Conservation (phyloP, 1,140 invertebrate genomes). For the Trissolcus basalis region DNA sequence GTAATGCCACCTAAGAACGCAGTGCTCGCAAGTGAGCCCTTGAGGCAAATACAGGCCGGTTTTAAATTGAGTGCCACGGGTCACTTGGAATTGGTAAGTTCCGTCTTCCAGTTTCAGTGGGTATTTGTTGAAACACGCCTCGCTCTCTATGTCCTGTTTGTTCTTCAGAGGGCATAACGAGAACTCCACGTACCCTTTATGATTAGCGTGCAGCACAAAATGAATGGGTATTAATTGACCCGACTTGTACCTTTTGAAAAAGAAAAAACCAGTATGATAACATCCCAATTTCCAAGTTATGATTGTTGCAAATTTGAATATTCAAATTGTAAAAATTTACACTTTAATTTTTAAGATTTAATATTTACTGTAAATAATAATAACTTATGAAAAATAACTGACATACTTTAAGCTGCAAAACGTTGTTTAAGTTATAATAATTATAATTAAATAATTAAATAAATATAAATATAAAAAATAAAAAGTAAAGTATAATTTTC, state of each 20-base stretch:
- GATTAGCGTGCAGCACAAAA: slow-evolving; percentile 83
- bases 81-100: slow-evolving; percentile 53
- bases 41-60: slow-evolving; percentile 74
- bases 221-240: slow-evolving; percentile 80
- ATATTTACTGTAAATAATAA: too few relatives aligned
- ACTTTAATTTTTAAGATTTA: too few relatives aligned
- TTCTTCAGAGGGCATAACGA: slow-evolving; percentile 76
- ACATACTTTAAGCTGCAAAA: too few relatives aligned
- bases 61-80: slow-evolving; percentile 35
- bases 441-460: too few relatives aligned
- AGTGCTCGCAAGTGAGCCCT: slow-evolving; percentile 79
- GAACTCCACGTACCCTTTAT: slow-evolving; percentile 80
- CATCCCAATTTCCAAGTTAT: not conserved
- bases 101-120: slow-evolving; percentile 77
- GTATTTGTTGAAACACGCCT: slow-evolving; percentile 80
- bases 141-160: slow-evolving; percentile 75
- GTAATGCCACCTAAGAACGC: slow-evolving; percentile 84
- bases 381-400: too few relatives aligned
- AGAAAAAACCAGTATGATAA: slow-evolving; percentile 4
- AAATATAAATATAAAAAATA: too few relatives aligned
- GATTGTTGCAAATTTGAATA: not conserved
- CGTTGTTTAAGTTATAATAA: too few relatives aligned
- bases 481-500: too few relatives aligned
- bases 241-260: slow-evolving; percentile 80
- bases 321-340: too few relatives aligned